Percentiles rank a stretch among this genome's conserved stretches.
phyloP scores from a whole-genome alignment of 2,797 vertebrate species.

The Neosalanx taihuensis region DNA sequence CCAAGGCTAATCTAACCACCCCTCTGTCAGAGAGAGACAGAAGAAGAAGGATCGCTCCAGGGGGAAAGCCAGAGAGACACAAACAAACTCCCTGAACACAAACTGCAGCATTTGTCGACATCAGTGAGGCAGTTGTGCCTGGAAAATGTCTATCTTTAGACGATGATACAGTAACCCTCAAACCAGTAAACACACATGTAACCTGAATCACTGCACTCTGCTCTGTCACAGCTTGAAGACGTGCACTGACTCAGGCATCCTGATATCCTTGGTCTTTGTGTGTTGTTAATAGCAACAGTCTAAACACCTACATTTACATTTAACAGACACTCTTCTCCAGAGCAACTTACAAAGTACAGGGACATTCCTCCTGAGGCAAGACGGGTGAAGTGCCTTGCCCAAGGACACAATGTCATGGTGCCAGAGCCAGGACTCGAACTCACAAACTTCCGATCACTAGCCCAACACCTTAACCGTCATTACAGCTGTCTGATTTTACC shows the following conservation, averaged over 20 bases:
- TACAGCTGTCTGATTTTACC: background rate
- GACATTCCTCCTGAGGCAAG: too few relatives aligned
- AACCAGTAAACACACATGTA: conserved; percentile 18
- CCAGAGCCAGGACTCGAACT: too few relatives aligned
- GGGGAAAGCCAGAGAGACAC: background rate
- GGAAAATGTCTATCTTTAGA: conserved; percentile 28
- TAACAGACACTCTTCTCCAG: too few relatives aligned
- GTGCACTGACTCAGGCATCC: too few relatives aligned
- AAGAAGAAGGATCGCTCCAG: background rate
- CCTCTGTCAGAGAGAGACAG: conserved; percentile 16
- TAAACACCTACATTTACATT: background rate
- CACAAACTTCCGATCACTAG: too few relatives aligned
- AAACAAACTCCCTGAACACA: background rate
- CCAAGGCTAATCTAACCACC: conserved; percentile 5
- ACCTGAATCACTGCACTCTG: background rate
- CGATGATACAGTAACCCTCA: conserved; percentile 21
- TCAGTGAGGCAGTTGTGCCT: conserved; percentile 2
- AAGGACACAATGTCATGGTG: too few relatives aligned
- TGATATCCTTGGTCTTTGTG: background rate
- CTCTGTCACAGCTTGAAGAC: background rate
- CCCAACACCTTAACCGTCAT: background rate
- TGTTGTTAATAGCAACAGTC: background rate
- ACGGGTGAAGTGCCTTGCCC: too few relatives aligned
- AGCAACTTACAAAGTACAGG: too few relatives aligned
- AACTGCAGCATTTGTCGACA: conserved; percentile 1